A percentile compares a stretch with the other conserved stretches of the same genome.
Conservation (phyloP, 2,113 vertebrate genomes). For the Mola mola region DNA sequence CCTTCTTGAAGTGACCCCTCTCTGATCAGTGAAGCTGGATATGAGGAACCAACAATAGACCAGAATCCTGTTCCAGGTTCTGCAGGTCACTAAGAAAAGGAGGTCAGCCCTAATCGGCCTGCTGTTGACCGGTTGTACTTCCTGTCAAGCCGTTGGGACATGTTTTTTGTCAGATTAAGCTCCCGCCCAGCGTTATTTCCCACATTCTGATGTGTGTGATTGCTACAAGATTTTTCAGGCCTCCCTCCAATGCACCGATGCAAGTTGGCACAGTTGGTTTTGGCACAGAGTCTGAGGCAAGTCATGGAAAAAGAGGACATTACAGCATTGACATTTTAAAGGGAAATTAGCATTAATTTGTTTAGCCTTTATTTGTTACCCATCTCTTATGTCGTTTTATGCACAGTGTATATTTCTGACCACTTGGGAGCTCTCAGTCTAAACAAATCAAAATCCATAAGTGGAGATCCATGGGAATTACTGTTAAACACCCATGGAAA, state of each 20-base stretch:
- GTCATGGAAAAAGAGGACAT: too few species aligned
- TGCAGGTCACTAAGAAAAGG: constrained; percentile 2
- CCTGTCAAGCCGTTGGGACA: constrained; percentile 13
- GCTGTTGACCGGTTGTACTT: constrained; percentile 1
- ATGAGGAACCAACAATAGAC: not conserved
- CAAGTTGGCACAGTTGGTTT: not conserved
- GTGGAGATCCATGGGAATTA: too few species aligned
- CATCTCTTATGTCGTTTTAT: too few species aligned
- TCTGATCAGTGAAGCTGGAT: not conserved
- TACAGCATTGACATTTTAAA: too few species aligned
- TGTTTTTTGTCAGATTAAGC: constrained; percentile 12
- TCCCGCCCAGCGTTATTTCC: constrained; percentile 1
- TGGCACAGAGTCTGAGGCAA: not conserved
- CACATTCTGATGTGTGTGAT: not conserved
- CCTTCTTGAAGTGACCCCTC: not conserved
- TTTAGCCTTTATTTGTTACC: too few species aligned
- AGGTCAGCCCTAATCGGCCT: not conserved
- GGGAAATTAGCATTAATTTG: too few species aligned
- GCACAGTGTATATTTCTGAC: too few species aligned
- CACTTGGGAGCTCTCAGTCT: too few species aligned
- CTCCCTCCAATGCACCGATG: not conserved
- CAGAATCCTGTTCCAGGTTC: not conserved
- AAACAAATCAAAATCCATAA: too few species aligned
- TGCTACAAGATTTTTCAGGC: not conserved
- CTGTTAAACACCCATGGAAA: too few species aligned